Conservation (phyloP, 2,113 vertebrate species). For the Crotophaga sulcirostris region DNA sequence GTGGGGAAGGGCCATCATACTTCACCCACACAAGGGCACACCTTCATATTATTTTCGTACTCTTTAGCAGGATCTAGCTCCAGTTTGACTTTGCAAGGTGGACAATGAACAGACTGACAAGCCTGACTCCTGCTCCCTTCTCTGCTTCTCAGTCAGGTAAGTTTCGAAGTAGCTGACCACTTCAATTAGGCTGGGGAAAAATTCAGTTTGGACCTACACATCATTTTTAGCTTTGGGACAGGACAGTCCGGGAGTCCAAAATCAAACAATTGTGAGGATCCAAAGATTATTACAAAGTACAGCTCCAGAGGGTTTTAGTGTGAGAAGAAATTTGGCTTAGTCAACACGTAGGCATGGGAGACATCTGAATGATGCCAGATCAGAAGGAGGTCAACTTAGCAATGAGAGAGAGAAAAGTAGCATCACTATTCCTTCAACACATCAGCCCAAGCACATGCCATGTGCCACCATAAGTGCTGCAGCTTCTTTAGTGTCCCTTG, state of each 20-base stretch:
- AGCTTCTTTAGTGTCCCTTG: background rate
- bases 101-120: background rate
- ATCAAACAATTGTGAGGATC: background rate
- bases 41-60: background rate
- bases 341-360: background rate
- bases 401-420: background rate
- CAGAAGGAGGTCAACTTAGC: background rate
- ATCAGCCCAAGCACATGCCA: background rate
- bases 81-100: background rate
- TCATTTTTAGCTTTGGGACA: background rate
- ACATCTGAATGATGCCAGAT: background rate
- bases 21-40: background rate
- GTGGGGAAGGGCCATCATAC: background rate
- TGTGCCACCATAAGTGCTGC: background rate
- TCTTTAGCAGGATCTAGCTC: background rate
- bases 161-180: background rate
- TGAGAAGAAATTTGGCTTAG: background rate
- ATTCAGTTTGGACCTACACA: background rate
- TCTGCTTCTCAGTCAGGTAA: accelerated
- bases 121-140: background rate
- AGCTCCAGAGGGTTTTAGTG: background rate
- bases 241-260: background rate
- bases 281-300: background rate
- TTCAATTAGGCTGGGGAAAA: background rate
- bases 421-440: background rate